Evolutionary conservation across 2,888 invertebrate species (phyloP), one percentile per base, ranked within the genome.

Genomic region (Hyles lineata): DNA sequence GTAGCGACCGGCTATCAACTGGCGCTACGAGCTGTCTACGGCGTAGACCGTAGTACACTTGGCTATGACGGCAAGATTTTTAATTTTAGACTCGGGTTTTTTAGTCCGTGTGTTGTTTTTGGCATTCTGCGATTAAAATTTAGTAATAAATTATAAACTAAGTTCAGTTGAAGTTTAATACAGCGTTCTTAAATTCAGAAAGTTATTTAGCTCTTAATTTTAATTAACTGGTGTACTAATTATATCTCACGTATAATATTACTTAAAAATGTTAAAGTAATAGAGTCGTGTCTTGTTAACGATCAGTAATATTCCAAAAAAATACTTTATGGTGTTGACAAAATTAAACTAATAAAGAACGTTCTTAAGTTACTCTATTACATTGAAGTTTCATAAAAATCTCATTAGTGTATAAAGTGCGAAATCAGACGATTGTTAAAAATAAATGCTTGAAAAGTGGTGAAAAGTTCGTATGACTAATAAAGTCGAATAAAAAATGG

Each of bases 1-100:
- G 87, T 87, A 89, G 86, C 90, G 83, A 77, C 82, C 81, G 83
- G 82, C 83, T 85, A 83, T 85, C 87, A 86, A 92, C 92, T 92
- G 90, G 78, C 88, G 90, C 88, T 89, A 89, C 88, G 87, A 78
- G 75, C 76, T 70, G 76, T 79, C 88, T 87, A 90, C 90, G 88
- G 72, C 85, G 85, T 84, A 85, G 84, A 77, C 79, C 85, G 86
- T 87, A 87, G 85, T 78, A 80, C 70, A 73, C 75, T 76, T 67
- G 58, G 74, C 71, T 72, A 15, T 15, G 43, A 73, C 70, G 73
- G 73, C 76, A 76, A 74, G 62, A 72, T 74, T 76, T 75, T 75
- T 67, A 55, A 67, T 25, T 70, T 70, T 25, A 70, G 35, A 29
- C 52, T 17, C 23, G 29, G 29, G 63, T 43, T 67, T 63, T 67